Evolutionary conservation across 2,888 invertebrate genomes (phyloP), one percentile per base, ranked within the genome.

Genomic region (Pilophorus perplexus): DNA sequence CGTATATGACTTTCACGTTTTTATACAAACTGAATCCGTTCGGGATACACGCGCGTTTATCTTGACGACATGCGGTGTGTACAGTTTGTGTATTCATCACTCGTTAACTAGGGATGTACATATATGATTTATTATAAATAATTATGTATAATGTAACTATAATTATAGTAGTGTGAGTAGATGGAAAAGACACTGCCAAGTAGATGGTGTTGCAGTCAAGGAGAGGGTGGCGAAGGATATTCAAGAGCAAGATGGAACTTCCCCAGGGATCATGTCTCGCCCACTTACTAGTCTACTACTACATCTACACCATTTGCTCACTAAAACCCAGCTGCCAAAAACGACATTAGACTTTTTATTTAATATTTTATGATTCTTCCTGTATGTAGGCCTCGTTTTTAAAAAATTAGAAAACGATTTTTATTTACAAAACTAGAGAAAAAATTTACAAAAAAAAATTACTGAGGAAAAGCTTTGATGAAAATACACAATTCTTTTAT

Each of bases 211-310:
- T 65, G 50, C 68, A 68, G 66, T 65, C 67, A 67, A 54, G 68
- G 67, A 54, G 71, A 71, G 67, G 71, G 60, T 37, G 60, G 70
- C 48, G 71, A 71, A 52, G 70, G 71, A 54, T 71, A 50, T 67
- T 68, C 68, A 40, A 68, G 72, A 55, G 71, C 72, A 16, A 64
- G 72, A 37, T 72, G 72, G 72, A 69, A 71, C 68, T 72, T 72
- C 68, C 72, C 72, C 28, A 67, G 71, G 65, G 72, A 72, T 64
- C 69, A 68, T 57, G 66, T 70, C 60, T 68, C 71, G 66, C 71
- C 71, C 54, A 64, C 71, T 38, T 71, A 71, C 64, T 69, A 69
- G 66, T 54, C 67, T 59, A 66, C 67, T 65, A 50, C 64, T 50
- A 67, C 66, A 65, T 55, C 67, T 67, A 69, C 68, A 67, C 65